Evolutionary conservation across 2,888 invertebrate genomes (phyloP), one percentile per base, ranked within the genome.

Genomic region (Macrophya alboannulata): DNA sequence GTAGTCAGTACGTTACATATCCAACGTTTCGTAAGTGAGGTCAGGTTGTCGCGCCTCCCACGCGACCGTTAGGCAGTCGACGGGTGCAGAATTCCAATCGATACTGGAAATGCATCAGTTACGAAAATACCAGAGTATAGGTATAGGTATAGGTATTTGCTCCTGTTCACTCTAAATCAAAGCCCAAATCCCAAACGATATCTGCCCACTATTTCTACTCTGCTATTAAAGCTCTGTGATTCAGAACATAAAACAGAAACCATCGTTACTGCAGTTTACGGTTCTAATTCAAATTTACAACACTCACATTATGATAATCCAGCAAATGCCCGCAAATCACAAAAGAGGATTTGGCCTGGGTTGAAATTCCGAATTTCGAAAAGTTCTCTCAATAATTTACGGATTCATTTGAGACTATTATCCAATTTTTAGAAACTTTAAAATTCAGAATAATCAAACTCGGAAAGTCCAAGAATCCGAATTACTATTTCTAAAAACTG

Each of bases 41-140:
- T 43, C 59, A 65, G 45, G 40, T 59, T 77, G 55, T 77, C 77
- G 48, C 62, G 62, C 37, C 37, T 12, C 45, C 37, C 25, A 31
- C 37, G 37, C 43, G 43, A 9, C 43, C 12, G 72, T 45, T 74
- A n/a, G 72, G 45, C 4, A 31, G 43, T 43, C 43, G 62, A 62
- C n/a, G 62, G 40, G 43, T 62, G 25, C 81, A 21, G 81, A 45
- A 81, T 81, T 55, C 81, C 6, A 81, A 81, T 81, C 81, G 81
- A 81, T 81, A 81, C 40, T 6, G 72, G 81, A 81, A 81, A 65
- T 65, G 81, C 81, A 81, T 81, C 81, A 65, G 81, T 59, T 81
- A 81, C 62, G 59, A 62, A 81, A 81, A 81, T 81, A 81, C 43
- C 81, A 48, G 15, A 15, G 48, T 37, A 12, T n/a, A 9, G 45